phyloP scores from a whole-genome alignment of 2,797 vertebrate species.

The Mormyrus proboscirostris region DNA sequence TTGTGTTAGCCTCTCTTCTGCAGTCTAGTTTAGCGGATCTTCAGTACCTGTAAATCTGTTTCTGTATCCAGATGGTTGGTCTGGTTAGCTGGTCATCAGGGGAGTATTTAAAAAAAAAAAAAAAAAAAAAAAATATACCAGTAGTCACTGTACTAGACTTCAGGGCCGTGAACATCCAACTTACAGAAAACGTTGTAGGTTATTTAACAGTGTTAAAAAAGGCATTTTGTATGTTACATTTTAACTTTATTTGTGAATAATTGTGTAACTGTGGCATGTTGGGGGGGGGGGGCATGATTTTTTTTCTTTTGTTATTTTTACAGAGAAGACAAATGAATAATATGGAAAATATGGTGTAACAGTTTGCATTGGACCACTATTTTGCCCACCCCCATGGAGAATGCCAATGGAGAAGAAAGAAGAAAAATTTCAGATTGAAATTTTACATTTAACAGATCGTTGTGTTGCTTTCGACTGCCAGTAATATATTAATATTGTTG shows the following conservation, averaged over 20 bases:
- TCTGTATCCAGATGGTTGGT: conserved; percentile 61
- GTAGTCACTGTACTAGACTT: conserved; percentile 69
- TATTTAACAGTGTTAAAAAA: conserved; percentile 95
- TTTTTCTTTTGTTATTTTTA: conserved; percentile 78
- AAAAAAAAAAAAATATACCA: conserved; percentile 41
- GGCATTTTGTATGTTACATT: conserved; percentile 80
- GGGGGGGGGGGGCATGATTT: conserved; percentile 56
- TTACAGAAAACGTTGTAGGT: conserved; percentile 67
- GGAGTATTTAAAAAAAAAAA: conserved; percentile 52
- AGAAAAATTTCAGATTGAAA: conserved; percentile 46
- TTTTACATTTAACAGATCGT: conserved; percentile 73
- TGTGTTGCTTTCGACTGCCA: conserved; percentile 82
- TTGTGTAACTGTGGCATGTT: conserved; percentile 86
- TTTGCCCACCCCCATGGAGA: conserved; percentile 51
- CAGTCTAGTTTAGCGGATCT: conserved; percentile 67
- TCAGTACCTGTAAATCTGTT: conserved; percentile 70
- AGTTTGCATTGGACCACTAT: conserved; percentile 71
- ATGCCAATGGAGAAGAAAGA: conserved; percentile 50
- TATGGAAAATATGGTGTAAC: conserved; percentile 57
- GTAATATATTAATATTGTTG: conserved; percentile 85
- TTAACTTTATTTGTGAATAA: conserved; percentile 89
- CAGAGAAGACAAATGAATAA: conserved; percentile 71
- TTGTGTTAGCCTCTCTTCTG: conserved; percentile 49
- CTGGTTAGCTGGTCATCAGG: conserved; percentile 63
- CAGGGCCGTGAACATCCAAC: conserved; percentile 73